These are phyloP conservation scores for Bucco capensis DNA, from an alignment of 2,113 vertebrate genomes.

Conservation along the genomic window DNA sequence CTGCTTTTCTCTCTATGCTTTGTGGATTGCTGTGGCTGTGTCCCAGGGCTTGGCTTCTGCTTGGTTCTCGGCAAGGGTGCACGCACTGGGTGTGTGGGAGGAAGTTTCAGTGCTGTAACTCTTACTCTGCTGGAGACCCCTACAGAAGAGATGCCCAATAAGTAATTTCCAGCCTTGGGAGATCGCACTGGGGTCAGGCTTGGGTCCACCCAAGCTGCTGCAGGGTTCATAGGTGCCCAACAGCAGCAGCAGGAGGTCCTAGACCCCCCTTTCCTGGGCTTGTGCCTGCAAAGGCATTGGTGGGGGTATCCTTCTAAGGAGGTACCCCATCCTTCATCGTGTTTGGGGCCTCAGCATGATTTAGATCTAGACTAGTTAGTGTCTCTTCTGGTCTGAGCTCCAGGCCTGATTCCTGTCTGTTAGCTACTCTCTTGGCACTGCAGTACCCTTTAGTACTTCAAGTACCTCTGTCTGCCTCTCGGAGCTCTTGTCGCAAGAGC, in stretches of 20 bases:
- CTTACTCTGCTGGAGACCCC: conserved; percentile 10
- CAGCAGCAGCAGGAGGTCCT: background rate
- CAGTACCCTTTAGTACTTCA: background rate
- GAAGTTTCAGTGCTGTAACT: conserved; percentile 10
- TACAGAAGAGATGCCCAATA: background rate
- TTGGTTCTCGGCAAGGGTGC: background rate
- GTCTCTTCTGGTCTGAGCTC: background rate
- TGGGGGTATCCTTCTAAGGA: background rate
- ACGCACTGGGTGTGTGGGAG: background rate
- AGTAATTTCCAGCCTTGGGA: background rate
- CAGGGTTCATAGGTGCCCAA: background rate
- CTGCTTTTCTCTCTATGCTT: background rate
- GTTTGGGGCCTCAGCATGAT: background rate
- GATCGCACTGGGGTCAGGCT: background rate
- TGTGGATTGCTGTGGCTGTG: background rate
- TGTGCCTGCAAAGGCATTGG: background rate
- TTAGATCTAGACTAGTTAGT: background rate
- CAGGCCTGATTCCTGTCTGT: background rate
- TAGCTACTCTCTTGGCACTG: background rate
- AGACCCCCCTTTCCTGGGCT: background rate
- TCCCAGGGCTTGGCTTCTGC: conserved; percentile 28
- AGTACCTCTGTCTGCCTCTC: background rate
- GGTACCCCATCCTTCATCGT: accelerated
- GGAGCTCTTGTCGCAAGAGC: background rate
- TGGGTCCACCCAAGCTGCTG: background rate